Evolutionary conservation across 2,113 vertebrate genomes (phyloP).

Genomic region (Gobio gobio): DNA sequence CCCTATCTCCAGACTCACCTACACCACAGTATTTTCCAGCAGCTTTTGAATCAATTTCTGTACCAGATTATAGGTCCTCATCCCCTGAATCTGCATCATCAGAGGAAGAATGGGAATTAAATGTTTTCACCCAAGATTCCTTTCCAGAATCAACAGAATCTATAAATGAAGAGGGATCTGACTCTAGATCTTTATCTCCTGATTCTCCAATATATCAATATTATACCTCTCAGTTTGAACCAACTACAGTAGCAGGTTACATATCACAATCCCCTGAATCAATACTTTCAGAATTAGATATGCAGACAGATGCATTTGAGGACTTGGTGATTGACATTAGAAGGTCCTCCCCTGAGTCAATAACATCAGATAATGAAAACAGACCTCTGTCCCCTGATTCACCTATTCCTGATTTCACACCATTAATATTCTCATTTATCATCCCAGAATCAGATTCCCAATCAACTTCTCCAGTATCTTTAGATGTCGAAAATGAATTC

Average conservation of each 20-base stretch:
- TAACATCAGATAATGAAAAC: constrained; percentile 40
- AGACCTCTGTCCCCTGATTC: constrained; percentile 56
- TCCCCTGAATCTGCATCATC: constrained; percentile 38
- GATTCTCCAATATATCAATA: constrained; percentile 40
- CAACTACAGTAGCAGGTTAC: background rate
- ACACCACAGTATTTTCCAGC: constrained; percentile 53
- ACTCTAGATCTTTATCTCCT: constrained; percentile 44
- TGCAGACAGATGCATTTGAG: background rate
- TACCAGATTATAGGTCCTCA: background rate
- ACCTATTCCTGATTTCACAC: constrained; percentile 49
- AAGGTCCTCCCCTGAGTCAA: constrained; percentile 56
- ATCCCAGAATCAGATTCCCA: constrained; percentile 15
- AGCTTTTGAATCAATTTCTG: constrained; percentile 10
- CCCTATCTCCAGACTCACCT: constrained; percentile 51
- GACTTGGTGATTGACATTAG: background rate
- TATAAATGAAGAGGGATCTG: background rate
- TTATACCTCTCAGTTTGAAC: background rate
- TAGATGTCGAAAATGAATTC: constrained; percentile 26
- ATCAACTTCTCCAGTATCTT: constrained; percentile 35
- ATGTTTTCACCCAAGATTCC: background rate
- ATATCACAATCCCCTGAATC: constrained; percentile 54
- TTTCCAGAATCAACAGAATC: background rate
- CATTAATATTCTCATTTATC: constrained; percentile 46
- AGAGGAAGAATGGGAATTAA: constrained; percentile 8
- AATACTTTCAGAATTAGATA: constrained; percentile 22